Base-by-base conservation (phyloP, 2,113 vertebrate genomes). In the Rhombomys opimus region DNA sequence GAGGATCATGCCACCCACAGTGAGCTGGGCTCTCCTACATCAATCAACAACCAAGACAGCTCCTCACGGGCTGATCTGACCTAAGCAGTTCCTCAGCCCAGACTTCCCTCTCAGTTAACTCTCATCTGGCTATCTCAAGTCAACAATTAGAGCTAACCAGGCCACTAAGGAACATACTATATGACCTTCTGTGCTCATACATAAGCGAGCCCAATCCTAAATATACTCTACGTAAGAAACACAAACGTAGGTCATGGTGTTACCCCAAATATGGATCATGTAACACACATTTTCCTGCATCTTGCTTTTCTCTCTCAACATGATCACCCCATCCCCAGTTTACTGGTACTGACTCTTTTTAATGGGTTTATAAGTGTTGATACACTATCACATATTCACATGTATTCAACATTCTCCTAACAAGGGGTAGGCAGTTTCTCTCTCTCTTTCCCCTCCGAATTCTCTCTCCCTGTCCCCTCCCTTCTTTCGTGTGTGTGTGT, bases 131-230 rank as follows among this genome's bases (percentile, higher is more conserved):
- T 68, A 10, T 35, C 30, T 87, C 30, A 68, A 35, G 63, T 68
- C 17, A 25, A 87, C 41, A 35, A 50, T 32, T 22, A 35, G 59
- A 22, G 17, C 17, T 87, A 52, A 50, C 41, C 23, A 52, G 27
- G 23, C 15, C 38, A 89, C 20, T 59, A 20, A 2, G 14, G 25
- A 17, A 23, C 32, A 52, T 20, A 52, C 41, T 27, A 9, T 17
- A 14, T 41, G 54, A 35, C 41, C 14, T 68, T 52, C 32, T 5
- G 2, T 25, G 46, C 15, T 35, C 9, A 3, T 38, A 9, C 0
- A 17, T 27, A 23, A 3, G 14, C 8, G 11, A 1, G 1, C 7
- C 2, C 1, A 3, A 12, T 22, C 91, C 14, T 4, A 4, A 5
- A 22, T 4, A 61, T 30, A 82, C 5, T 38, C 22, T 1, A n/a